Conservation (phyloP, 2,797 vertebrate genomes). For the Eleutherodactylus coqui region DNA sequence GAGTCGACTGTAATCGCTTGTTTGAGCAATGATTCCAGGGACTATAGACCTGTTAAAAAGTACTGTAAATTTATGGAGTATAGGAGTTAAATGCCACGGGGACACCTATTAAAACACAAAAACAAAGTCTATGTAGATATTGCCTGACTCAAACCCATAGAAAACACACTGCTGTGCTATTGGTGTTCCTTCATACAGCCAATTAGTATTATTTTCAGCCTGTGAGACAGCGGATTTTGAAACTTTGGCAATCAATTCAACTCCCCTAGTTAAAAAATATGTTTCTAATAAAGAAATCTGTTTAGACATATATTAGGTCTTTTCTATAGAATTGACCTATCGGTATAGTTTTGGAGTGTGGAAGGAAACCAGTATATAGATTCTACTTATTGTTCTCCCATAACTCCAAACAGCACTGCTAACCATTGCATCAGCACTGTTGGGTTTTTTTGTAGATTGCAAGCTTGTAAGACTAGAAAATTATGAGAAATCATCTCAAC, state of each 20-base stretch:
- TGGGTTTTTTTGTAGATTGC: not conserved
- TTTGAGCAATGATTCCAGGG: too few relatives aligned
- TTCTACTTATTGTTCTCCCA: not conserved
- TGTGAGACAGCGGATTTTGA: not conserved
- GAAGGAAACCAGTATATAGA: not conserved
- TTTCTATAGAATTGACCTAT: not conserved
- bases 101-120: not conserved
- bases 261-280: not conserved
- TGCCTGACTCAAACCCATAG: not conserved
- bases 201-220: not conserved
- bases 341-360: not conserved
- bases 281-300: not conserved
- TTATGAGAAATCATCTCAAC: not conserved
- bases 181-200: not conserved
- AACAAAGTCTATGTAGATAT: not conserved
- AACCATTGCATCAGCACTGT: not conserved
- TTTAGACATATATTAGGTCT: not conserved
- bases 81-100: too few relatives aligned
- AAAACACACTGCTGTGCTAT: not conserved
- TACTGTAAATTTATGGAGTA: too few relatives aligned
- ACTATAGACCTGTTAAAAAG: too few relatives aligned
- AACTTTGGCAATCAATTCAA: not conserved
- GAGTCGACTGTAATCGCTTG: too few relatives aligned
- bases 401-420: not conserved
- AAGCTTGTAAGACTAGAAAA: not conserved